Evolutionary conservation across 2,113 vertebrate genomes (phyloP).

Genomic region (Stigmatopora argus): DNA sequence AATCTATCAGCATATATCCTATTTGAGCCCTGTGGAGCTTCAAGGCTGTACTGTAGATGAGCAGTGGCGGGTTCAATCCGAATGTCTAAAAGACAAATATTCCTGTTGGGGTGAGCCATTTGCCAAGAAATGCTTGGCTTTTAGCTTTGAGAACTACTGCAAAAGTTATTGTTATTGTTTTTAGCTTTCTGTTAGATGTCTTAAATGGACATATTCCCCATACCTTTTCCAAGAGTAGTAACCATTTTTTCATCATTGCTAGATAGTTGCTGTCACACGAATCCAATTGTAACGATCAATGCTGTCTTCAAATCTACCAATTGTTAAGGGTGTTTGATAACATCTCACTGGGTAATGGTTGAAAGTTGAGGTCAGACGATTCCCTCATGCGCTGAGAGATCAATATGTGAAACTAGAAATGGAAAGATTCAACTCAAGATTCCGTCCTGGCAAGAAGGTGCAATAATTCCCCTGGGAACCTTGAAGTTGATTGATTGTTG

Average conservation of each 20-base stretch:
- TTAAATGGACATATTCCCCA: background rate
- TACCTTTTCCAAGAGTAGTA: constrained; percentile 32
- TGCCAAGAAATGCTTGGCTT: constrained; percentile 5
- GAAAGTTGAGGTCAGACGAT: background rate
- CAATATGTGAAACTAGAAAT: constrained; percentile 5
- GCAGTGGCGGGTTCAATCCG: constrained; percentile 24
- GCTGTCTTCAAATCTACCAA: constrained; percentile 1
- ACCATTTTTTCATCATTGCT: background rate
- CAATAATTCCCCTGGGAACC: constrained; percentile 33
- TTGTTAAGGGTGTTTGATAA: background rate
- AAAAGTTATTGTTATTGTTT: background rate
- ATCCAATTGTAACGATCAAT: background rate
- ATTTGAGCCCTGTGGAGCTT: constrained; percentile 26
- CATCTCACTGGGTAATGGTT: background rate
- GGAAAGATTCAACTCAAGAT: constrained; percentile 16
- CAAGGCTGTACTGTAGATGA: constrained; percentile 20
- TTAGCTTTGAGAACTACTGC: constrained; percentile 8
- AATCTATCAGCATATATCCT: constrained; percentile 25
- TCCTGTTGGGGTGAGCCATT: constrained; percentile 9
- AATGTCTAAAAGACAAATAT: constrained; percentile 25
- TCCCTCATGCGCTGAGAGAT: background rate
- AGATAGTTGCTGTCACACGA: background rate
- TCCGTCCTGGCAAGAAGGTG: constrained; percentile 25
- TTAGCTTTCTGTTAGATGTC: background rate
- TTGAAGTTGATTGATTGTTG: constrained; percentile 11